Base-by-base conservation (phyloP, 1,140 invertebrate species). In the Nixonia krombeini region DNA sequence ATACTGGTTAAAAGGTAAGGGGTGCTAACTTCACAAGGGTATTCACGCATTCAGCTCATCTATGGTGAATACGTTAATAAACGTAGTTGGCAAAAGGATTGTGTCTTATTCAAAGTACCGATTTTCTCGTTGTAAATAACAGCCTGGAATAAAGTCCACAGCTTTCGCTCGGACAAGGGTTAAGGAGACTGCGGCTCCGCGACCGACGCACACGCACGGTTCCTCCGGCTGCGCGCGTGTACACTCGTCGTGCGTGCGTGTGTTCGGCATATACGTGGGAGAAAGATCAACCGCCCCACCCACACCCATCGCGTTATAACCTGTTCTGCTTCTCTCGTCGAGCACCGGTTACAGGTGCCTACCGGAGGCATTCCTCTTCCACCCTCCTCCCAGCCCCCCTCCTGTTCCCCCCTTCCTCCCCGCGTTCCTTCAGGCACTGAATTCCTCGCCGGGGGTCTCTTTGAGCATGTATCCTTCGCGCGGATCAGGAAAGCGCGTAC, bases 291-390 rank as follows among this genome's bases (percentile, higher is more conserved):
- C 77, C 77, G 76, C 72, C 80, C 78, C 80, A 82, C 80, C 80
- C 76, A 82, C 80, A 79, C 79, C 73, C 74, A 79, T 55, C 62
- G 66, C 64, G 64, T 77, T 79, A 79, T 76, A 80, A 80, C 80
- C 79, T 81, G 79, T 81, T 81, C 80, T 76, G 75, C 77, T 80
- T 72, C 78, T 76, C 57, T 55, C 73, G 56, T 76, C 67, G 76
- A 74, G 78, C 73, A 72, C 70, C 70, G 74, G 78, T 80, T 82
- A 82, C 80, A 82, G 80, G 80, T 82, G 80, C 80, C 79, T 80
- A 68, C 76, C 71, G 58, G 70, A 75, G 75, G 79, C 79, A 80
- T 81, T 81, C 78, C 75, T 77, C 74, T 51, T 70, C 62, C 18
- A 9, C 17, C 9, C 12, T 31, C 28, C 45, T 33, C 45, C 26